Conservation (phyloP, 2,888 invertebrate species). For the Drosophila eohydei region DNA sequence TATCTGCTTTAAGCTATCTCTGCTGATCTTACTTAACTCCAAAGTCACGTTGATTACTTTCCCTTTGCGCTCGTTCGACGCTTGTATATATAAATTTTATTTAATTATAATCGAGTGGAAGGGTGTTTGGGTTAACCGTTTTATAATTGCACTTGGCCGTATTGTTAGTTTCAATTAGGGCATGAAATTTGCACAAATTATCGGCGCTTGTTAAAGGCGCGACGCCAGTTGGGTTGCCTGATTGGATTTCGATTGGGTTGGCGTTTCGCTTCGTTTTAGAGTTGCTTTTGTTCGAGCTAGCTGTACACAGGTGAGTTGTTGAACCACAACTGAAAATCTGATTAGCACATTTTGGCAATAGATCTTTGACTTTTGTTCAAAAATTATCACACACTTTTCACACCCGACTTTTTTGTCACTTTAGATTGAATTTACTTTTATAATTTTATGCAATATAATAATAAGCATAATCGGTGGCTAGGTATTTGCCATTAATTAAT, state of each 20-base stretch:
- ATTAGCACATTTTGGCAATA: conserved; percentile 76
- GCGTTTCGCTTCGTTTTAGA: conserved; percentile 19
- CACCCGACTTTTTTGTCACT: conserved; percentile 71
- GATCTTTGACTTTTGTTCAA: conserved; percentile 57
- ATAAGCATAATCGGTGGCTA: conserved; percentile 1
- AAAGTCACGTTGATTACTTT: conserved; percentile 49
- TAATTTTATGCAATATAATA: conserved; percentile 9
- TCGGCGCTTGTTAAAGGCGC: conserved; percentile 50
- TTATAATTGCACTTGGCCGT: conserved; percentile 71
- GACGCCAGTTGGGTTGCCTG: conserved; percentile 64
- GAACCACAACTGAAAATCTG: conserved; percentile 74
- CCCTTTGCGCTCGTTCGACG: conserved; percentile 28
- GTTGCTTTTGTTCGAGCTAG: conserved; percentile 14
- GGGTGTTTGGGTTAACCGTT: conserved; percentile 49
- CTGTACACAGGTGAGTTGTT: conserved; percentile 47
- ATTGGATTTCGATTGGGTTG: conserved; percentile 49
- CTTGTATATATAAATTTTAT: conserved; percentile 10
- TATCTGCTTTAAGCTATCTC: conserved; percentile 38
- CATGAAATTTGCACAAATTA: conserved; percentile 77
- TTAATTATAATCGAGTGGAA: conserved; percentile 36
- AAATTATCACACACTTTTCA: conserved; percentile 83
- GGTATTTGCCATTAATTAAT: conserved; percentile 7
- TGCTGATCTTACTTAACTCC: conserved; percentile 1
- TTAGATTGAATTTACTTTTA: conserved; percentile 11
- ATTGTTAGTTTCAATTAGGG: conserved; percentile 78